These are phyloP conservation scores for Bolinopsis microptera DNA, from an alignment of 37 sponge, comb jelly and placozoan species.

Conservation along the genomic window DNA sequence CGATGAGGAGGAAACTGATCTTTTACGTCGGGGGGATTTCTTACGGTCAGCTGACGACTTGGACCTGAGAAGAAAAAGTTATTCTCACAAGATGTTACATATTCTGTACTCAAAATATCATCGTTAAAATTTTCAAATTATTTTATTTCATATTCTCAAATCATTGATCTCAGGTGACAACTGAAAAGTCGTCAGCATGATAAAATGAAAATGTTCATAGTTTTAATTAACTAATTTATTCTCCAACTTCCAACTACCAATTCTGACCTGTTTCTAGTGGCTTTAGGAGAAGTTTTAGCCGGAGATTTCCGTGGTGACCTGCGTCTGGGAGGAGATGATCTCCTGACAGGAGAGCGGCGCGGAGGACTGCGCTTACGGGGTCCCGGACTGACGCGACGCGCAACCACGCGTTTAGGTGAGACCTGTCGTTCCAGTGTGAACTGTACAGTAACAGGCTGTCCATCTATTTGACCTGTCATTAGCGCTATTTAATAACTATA, in stretches of 20 bases:
- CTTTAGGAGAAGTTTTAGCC: not conserved
- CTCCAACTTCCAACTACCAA: not conserved
- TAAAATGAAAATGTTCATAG: too few species aligned
- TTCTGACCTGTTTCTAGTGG: constrained; percentile 15
- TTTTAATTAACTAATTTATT: too few species aligned
- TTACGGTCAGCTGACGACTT: not conserved
- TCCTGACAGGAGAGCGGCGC: not conserved
- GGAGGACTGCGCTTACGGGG: not conserved
- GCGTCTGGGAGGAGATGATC: constrained; percentile 34
- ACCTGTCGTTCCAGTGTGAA: constrained; percentile 49
- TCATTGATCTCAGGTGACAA: too few species aligned
- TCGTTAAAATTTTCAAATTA: too few species aligned
- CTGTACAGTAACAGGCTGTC: constrained; percentile 52
- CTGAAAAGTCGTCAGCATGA: too few species aligned
- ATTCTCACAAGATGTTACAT: too few species aligned
- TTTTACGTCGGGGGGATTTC: not conserved
- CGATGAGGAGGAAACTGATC: constrained; percentile 49
- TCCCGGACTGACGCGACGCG: not conserved
- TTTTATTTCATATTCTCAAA: too few species aligned
- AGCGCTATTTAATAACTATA: too few species aligned
- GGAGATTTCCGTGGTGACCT: not conserved
- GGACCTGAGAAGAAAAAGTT: not conserved
- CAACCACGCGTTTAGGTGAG: constrained; percentile 25
- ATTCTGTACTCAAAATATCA: too few species aligned
- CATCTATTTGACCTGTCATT: constrained; percentile 22